These are phyloP conservation scores for Hylia prasina DNA, from an alignment of 2,113 vertebrate genomes.

Conservation along the genomic window DNA sequence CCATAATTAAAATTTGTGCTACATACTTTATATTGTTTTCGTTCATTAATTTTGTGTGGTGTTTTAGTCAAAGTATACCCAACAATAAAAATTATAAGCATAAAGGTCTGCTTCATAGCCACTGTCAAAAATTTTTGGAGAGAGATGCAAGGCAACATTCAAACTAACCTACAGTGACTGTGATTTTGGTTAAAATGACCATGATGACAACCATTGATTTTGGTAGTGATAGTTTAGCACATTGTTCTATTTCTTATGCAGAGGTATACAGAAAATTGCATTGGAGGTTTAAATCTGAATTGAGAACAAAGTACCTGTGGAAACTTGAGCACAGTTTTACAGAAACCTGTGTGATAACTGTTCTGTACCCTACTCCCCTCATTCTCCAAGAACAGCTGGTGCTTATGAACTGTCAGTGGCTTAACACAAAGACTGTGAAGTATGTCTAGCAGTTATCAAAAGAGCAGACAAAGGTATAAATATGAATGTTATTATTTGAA, in stretches of 20 bases:
- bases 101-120: neutral
- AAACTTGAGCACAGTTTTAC: neutral
- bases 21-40: neutral
- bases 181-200: neutral
- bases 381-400: neutral
- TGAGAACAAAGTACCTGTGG: neutral
- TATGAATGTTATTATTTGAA: neutral
- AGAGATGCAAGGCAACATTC: neutral
- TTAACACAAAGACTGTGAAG: neutral
- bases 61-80: neutral
- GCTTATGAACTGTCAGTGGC: neutral
- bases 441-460: neutral
- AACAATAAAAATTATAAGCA: neutral
- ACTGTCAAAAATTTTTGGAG: neutral
- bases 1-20: neutral
- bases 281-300: neutral
- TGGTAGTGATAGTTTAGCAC: accelerated
- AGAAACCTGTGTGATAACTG: neutral
- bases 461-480: neutral
- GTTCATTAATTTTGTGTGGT: neutral
- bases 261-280: neutral
- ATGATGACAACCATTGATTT: accelerated
- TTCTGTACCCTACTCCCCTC: neutral
- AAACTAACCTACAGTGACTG: neutral
- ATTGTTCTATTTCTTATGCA: neutral